Conservation (phyloP, 2,797 vertebrate species). For the Brachyrhaphis roseni region DNA sequence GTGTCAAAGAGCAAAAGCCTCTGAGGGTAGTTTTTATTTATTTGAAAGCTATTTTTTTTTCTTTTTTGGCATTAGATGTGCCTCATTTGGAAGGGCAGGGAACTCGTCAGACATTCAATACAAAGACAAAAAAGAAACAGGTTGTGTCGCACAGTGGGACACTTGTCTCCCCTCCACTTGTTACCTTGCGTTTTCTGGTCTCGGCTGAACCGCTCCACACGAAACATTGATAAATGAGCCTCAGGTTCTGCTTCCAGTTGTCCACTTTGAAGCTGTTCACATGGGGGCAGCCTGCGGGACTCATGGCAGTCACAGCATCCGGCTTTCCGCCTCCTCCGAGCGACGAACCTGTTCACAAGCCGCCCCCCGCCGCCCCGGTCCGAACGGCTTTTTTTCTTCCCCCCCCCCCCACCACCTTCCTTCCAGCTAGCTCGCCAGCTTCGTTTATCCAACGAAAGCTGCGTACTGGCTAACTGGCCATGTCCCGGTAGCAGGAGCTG, state of each 20-base stretch:
- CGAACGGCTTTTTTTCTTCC: slow-evolving; percentile 1
- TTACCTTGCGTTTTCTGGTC: slow-evolving; percentile 96
- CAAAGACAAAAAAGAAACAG: background rate
- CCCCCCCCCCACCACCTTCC: no score
- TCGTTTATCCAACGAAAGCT: slow-evolving; percentile 68
- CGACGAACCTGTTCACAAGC: slow-evolving; percentile 56
- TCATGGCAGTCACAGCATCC: slow-evolving; percentile 84
- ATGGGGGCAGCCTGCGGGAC: slow-evolving; percentile 95
- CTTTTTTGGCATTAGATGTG: background rate
- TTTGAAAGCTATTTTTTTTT: background rate
- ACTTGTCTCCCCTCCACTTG: slow-evolving; percentile 23
- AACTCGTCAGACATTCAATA: slow-evolving; percentile 39
- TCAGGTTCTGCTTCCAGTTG: slow-evolving; percentile 98
- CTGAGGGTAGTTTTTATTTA: background rate
- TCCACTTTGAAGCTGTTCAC: slow-evolving; percentile 96
- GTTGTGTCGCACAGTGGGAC: slow-evolving; percentile 5
- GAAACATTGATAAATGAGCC: slow-evolving; percentile 96
- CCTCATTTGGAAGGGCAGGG: slow-evolving; percentile 59
- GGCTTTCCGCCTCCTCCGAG: slow-evolving; percentile 47
- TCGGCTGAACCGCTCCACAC: slow-evolving; percentile 95
- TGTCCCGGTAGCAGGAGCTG: slow-evolving; percentile 56
- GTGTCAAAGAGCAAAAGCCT: background rate
- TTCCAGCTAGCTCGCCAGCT: slow-evolving; percentile 63
- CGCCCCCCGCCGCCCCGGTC: slow-evolving; percentile 44
- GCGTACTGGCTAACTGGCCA: slow-evolving; percentile 72